Conservation (phyloP, 2,797 vertebrate species). For the Agapornis canus region DNA sequence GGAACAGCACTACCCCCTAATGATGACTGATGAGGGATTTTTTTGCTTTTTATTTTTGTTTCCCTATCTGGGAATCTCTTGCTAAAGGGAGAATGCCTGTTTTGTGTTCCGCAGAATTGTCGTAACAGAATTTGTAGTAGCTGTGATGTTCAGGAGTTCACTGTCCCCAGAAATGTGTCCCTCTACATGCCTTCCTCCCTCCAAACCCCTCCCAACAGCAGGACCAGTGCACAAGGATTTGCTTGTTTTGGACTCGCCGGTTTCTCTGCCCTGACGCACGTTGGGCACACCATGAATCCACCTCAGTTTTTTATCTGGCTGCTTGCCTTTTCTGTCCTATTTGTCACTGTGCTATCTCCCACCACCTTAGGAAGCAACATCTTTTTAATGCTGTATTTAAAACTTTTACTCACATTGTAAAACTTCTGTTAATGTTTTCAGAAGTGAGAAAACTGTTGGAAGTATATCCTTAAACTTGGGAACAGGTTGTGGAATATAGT, state of each 20-base stretch:
- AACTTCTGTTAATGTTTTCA: background rate
- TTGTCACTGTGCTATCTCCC: background rate
- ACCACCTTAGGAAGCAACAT: background rate
- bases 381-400: background rate
- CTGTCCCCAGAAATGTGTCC: background rate
- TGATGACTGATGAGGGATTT: background rate
- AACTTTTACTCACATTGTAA: background rate
- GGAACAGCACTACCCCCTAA: background rate
- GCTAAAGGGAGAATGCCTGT: background rate
- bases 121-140: background rate
- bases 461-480: background rate
- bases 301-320: background rate
- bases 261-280: background rate
- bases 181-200: background rate
- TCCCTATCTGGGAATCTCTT: background rate
- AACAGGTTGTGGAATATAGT: background rate
- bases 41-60: background rate
- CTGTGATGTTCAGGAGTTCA: background rate
- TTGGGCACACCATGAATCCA: background rate
- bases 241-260: fast-evolving
- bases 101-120: background rate
- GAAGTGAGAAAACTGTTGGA: background rate
- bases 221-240: fast-evolving
- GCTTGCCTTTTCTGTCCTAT: fast-evolving
- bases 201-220: background rate